Conservation (phyloP, 2,888 invertebrate genomes). For the Tricholauxania praeusta region DNA sequence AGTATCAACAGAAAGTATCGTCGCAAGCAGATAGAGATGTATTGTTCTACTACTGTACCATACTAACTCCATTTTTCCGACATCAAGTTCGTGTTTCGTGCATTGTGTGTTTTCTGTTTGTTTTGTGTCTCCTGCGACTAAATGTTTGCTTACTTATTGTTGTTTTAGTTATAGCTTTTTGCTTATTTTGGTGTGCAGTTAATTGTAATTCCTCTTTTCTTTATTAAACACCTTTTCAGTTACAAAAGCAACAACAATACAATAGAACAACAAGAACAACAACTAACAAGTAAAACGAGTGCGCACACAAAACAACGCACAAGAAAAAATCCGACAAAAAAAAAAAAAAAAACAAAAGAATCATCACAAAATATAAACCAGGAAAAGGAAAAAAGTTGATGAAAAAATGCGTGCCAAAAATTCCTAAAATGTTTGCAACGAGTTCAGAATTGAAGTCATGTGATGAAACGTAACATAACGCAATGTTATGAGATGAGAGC, state of each 20-base stretch:
- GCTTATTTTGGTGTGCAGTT: conserved; percentile 45
- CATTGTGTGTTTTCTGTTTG: conserved; percentile 12
- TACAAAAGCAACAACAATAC: conserved; percentile 38
- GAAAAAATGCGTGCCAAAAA: conserved; percentile 26
- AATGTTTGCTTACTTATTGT: conserved; percentile 43
- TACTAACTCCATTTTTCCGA: not conserved
- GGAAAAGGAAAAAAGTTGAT: conserved; percentile 15
- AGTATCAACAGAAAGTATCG: too few species aligned
- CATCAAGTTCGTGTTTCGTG: not conserved
- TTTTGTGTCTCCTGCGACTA: not conserved
- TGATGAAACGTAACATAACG: too few species aligned
- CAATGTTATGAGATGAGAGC: too few species aligned
- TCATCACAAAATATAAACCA: conserved; percentile 22
- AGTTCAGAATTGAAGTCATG: not conserved
- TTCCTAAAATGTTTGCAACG: conserved; percentile 22
- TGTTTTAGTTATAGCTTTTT: conserved; percentile 17
- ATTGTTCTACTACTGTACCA: too few species aligned
- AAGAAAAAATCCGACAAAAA: conserved; percentile 30
- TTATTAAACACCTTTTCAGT: conserved; percentile 51
- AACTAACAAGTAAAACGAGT: conserved; percentile 22
- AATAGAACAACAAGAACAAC: conserved; percentile 38
- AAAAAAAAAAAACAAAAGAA: conserved; percentile 29
- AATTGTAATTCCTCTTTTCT: conserved; percentile 52
- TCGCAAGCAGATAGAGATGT: too few species aligned
- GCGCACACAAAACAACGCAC: conserved; percentile 8